Evolutionary conservation across 2,113 vertebrate species (phyloP), one percentile per base, ranked within the genome.

Genomic region (Epinephelus moara): DNA sequence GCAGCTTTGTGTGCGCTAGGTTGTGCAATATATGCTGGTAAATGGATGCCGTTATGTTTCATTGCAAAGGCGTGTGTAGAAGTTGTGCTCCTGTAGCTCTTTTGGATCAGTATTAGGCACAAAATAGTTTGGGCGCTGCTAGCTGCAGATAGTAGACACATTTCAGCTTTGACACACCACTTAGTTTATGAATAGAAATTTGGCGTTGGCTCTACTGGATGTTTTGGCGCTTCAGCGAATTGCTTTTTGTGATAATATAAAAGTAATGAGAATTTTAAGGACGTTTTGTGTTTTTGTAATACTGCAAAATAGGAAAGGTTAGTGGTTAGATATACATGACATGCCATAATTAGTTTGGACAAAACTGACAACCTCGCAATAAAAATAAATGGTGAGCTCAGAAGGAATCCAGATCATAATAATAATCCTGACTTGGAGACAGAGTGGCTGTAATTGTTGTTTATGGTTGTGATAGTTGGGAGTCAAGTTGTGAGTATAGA

Each of bases 11-110:
- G 72, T 45, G 81, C 1, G 10, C 61, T 67, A 50, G 60, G 13
- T 79, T 37, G 81, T 86, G 23, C 64, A 30, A 70, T 71, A 47
- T 75, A 49, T 17, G 85, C 70, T 75, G 80, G 53, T 78, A 68
- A 56, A 74, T 42, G 69, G 77, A 70, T 23, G 49, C 55, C 1
- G 5, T 70, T 30, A 47, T 10, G 23, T 45, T 79, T 64, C 57
- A 64, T 71, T 64, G 72, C 73, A 60, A 12, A 64, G 66, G 55
- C 82, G 49, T 47, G 61, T 12, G 6, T 76, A 45, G 33, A 73
- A 61, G 77, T 72, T 63, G 33, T 37, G 59, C 53, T 70, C 2
- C 45, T 61, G 68, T 82, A 68, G 81, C 49, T 70, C n/a, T 84
- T 64, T 59, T 68, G 70, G 4, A 72, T 75, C 75, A 81, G 70